Conservation (phyloP, 2,113 vertebrate species). For the Pedetes capensis region DNA sequence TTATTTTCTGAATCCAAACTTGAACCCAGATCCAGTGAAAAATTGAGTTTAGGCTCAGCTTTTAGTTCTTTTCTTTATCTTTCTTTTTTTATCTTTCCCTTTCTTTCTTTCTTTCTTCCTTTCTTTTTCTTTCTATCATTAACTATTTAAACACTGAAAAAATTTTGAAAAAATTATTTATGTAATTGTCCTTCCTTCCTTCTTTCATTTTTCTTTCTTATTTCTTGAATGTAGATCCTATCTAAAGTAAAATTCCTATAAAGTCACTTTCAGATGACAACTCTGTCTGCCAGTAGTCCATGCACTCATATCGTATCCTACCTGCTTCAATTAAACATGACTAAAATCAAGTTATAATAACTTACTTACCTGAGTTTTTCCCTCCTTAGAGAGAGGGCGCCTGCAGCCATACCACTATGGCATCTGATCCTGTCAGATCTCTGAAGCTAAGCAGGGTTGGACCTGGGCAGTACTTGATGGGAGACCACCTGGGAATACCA, state of each 20-base stretch:
- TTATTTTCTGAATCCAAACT: too few relatives aligned
- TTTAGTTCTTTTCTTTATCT: background rate
- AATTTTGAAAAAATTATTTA: too few relatives aligned
- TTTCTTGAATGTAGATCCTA: background rate
- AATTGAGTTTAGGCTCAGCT: too few relatives aligned
- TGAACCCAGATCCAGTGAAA: too few relatives aligned
- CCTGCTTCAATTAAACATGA: background rate
- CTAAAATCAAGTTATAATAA: background rate
- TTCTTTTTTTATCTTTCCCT: background rate
- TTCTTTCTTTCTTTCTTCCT: background rate
- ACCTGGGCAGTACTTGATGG: too few relatives aligned
- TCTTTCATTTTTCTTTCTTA: too few relatives aligned
- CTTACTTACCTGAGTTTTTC: background rate
- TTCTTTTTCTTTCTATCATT: too few relatives aligned
- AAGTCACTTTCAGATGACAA: background rate
- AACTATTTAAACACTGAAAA: too few relatives aligned
- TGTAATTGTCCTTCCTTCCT: background rate
- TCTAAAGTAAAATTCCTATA: background rate
- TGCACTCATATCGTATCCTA: accelerated
- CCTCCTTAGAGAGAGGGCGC: background rate
- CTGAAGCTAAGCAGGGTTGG: too few relatives aligned
- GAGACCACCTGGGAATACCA: too few relatives aligned
- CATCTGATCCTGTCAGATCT: too few relatives aligned
- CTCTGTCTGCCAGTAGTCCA: background rate
- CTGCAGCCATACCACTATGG: too few relatives aligned